These are phyloP conservation scores for Centropyge bicolor DNA, from an alignment of 2,797 vertebrate genomes.

Conservation along the genomic window DNA sequence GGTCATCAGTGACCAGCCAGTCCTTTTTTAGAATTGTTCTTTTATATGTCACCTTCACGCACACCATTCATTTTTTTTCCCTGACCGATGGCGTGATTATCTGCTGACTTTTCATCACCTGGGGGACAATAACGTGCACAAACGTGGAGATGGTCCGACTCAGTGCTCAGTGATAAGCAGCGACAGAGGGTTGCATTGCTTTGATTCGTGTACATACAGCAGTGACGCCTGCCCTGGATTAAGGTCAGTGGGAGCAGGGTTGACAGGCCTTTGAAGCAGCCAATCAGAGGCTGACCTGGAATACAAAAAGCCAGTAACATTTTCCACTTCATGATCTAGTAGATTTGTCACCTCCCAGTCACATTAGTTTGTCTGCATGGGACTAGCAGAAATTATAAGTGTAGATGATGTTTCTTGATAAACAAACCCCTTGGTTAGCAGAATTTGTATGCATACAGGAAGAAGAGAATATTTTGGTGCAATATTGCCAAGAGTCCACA, in stretches of 20 bases:
- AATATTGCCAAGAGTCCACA: not conserved
- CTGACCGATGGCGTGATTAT: constrained; percentile 38
- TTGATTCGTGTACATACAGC: constrained; percentile 59
- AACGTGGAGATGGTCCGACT: constrained; percentile 51
- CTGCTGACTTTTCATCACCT: constrained; percentile 64
- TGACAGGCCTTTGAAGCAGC: constrained; percentile 62
- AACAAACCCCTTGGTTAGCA: constrained; percentile 9
- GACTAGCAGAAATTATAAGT: constrained; percentile 11
- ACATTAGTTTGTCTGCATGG: constrained; percentile 22
- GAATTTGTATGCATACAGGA: constrained; percentile 17
- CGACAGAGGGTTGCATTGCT: constrained; percentile 51
- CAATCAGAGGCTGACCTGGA: constrained; percentile 63
- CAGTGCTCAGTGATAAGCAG: constrained; percentile 38
- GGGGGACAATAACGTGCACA: constrained; percentile 64
- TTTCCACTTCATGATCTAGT: constrained; percentile 17
- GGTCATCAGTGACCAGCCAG: constrained; percentile 46
- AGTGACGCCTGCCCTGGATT: constrained; percentile 63
- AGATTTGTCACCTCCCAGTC: constrained; percentile 3
- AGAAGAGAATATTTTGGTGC: constrained; percentile 13
- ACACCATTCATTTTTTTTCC: constrained; percentile 5
- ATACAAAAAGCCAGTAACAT: constrained; percentile 27
- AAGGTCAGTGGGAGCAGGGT: constrained; percentile 68
- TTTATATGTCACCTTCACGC: constrained; percentile 52
- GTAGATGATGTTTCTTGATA: constrained; percentile 3
- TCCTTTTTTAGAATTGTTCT: constrained; percentile 50